Base-by-base conservation (phyloP, 2,113 vertebrate species). In the Anolis sagrei region DNA sequence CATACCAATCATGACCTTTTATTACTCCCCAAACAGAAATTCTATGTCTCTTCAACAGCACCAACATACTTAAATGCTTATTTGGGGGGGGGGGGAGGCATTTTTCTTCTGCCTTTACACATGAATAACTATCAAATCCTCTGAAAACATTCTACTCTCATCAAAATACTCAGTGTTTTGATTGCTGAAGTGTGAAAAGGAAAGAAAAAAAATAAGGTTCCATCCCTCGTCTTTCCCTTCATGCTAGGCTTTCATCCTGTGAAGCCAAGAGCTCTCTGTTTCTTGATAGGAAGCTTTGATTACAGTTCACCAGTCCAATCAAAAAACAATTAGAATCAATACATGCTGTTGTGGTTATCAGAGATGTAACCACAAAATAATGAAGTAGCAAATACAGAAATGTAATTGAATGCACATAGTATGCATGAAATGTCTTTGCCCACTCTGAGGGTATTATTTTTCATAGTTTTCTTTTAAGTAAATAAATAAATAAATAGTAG, bases 351-450 rank as follows among this genome's bases (percentile, higher is more conserved):
- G 75, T 7, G 18, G 34, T 6, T 9, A 4, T n/a, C 58, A 70
- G 16, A 39, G 8, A 7, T 2, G 29, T 23, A 39, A 70, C 27
- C 32, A 78, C 64, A n/a, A 54, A 64, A 48, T 18, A 64, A 39
- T 49, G 66, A 81, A 68, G 36, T 9, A 39, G 34, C 34, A 34
- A 23, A 75, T 54, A 10, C 54, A 58, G 54, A 18, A 58, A 74
- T 70, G 61, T 54, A 79, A 49, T 83, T 88, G 62, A 39, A 19
- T 36, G 32, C 61, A 61, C 29, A 68, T 29, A 88, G 69, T 54
- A 54, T 58, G 54, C 54, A 58, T 18, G 16, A 58, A 18, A 58
- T 58, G 54, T 13, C 54, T 58, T 58, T 58, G 54, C 16, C 13
- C 18, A 58, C 54, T 14, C 54, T 18, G 54, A 58, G 2, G 13